These are phyloP conservation scores for Listronotus bonariensis DNA, from an alignment of 1,140 invertebrate genomes.

Conservation along the genomic window DNA sequence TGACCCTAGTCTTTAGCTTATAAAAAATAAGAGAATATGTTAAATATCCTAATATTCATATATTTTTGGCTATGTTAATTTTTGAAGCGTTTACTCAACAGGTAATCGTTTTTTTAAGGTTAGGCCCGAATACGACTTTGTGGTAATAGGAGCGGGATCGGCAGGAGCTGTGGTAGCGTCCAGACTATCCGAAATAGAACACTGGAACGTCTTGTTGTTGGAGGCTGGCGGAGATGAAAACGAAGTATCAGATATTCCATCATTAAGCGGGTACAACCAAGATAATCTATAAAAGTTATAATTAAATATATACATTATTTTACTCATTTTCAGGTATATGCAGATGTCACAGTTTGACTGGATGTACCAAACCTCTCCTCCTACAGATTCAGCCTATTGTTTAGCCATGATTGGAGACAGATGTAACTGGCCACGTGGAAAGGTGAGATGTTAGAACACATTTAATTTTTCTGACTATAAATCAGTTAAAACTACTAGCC, in stretches of 20 bases:
- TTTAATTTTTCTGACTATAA: too few species aligned
- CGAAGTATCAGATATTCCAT: slow-evolving; percentile 78
- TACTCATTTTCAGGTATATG: slow-evolving; percentile 58
- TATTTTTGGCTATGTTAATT: too few species aligned
- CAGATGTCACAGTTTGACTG: slow-evolving; percentile 86
- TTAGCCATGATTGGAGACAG: slow-evolving; percentile 81
- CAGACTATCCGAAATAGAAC: slow-evolving; percentile 77
- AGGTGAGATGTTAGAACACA: slow-evolving; percentile 44
- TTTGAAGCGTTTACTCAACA: too few species aligned
- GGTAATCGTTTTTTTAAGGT: slow-evolving; percentile 66
- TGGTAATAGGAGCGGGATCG: slow-evolving; percentile 87
- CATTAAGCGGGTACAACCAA: slow-evolving; percentile 63
- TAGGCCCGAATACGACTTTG: slow-evolving; percentile 77
- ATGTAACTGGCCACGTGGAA: slow-evolving; percentile 85
- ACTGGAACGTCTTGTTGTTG: slow-evolving; percentile 79
- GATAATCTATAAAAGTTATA: neutral
- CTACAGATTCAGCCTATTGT: slow-evolving; percentile 73
- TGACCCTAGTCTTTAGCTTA: too few species aligned
- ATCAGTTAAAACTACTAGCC: too few species aligned
- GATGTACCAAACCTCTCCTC: slow-evolving; percentile 89
- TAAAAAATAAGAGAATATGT: too few species aligned
- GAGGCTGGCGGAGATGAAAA: slow-evolving; percentile 85
- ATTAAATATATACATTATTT: neutral
- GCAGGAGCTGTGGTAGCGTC: slow-evolving; percentile 92
- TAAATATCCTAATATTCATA: too few species aligned